Evolutionary conservation across 23 tunicate species (phyloP), one percentile per base, ranked within the genome.

Genomic region (Halocynthia roretzi): DNA sequence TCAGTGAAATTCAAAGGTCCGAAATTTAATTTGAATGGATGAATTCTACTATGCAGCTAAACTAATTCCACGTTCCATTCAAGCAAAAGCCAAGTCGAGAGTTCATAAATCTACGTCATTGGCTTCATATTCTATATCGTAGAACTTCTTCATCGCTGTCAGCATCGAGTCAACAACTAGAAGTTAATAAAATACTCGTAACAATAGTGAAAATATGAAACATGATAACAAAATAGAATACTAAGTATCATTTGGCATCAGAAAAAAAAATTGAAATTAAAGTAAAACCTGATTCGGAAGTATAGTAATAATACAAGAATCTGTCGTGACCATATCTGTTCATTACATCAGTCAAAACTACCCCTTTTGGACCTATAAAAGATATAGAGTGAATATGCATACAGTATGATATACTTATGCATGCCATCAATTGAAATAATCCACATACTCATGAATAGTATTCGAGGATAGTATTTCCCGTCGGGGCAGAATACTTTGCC

Each of bases 391-490:
- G 63, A 15, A 58, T 58, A 14, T n/a, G 63, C 2, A 14, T 58
- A 40, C 31, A 10, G 5, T 65, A 65, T 65, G 31, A 10, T 65
- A 20, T 48, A 10, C 19, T 65, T 40, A 40, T 20, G 48, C 19
- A 8, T 65, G 19, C 19, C 19, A 48, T 65, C 22, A 65, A 0
- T 20, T 65, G 5, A 5, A 5, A 67, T 31, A 67, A 2, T 17
- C 2, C 21, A 70, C 75, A 44, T 22, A 70, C 75, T 70, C 75
- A 70, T 9, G 50, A 70, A 70, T 4, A 70, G 10, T 9, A 70
- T 70, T 70, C 75, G 22, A 9, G 75, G 75, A 22, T 70, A 70
- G n/a, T 70, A 70, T 70, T 51, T 50, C 44, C 75, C 75, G n/a
- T 70, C 75, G 10, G 75, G 75, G 5, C 54, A n/a, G n/a, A 18